Base-by-base conservation (phyloP, 2,797 vertebrate genomes). In the Holocentrus rufus region DNA sequence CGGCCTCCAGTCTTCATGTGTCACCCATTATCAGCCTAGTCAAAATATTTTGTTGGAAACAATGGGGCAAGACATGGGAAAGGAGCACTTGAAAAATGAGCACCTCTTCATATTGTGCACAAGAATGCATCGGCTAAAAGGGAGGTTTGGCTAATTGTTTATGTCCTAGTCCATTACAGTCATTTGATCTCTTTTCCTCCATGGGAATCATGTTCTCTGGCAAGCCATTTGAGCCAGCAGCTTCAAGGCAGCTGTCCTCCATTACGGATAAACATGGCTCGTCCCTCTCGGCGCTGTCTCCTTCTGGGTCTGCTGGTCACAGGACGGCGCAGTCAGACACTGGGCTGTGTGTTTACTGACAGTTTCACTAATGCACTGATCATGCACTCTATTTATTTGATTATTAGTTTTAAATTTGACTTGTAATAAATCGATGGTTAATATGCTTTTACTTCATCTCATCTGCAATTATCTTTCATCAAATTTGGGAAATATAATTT, bases 201-300 rank as follows among this genome's bases (percentile, higher is more conserved):
- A 31, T 5, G 1, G 80, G 88, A 88, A 47, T 93, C 88, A 61
- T 76, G 88, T 93, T 93, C 84, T 79, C 70, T 23, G 1, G 17
- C 53, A 52, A 77, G 87, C 69, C 75, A 91, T 90, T 81, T 88
- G 90, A 92, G 88, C 88, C 14, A 23, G 36, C 67, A 31, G 49
- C 75, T 4, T 79, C 63, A 47, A 72, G 79, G 83, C 79, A 79
- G 74, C 86, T 80, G 82, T 83, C 81, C 80, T 85, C 78, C 64
- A 69, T 89, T 87, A 86, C 85, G 79, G 74, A 85, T 77, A 85
- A 87, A 83, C 83, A 84, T 44, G 78, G 66, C 85, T 74, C 20
- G 1, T 74, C 55, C 70, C 69, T 77, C 82, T 77, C 71, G 65
- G 74, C 77, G 72, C 76, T 65, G 22, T 65, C 67, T 75, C 66